Evolutionary conservation across 2,113 vertebrate species (phyloP), one percentile per base, ranked within the genome.

Genomic region (Tupaia chinensis): DNA sequence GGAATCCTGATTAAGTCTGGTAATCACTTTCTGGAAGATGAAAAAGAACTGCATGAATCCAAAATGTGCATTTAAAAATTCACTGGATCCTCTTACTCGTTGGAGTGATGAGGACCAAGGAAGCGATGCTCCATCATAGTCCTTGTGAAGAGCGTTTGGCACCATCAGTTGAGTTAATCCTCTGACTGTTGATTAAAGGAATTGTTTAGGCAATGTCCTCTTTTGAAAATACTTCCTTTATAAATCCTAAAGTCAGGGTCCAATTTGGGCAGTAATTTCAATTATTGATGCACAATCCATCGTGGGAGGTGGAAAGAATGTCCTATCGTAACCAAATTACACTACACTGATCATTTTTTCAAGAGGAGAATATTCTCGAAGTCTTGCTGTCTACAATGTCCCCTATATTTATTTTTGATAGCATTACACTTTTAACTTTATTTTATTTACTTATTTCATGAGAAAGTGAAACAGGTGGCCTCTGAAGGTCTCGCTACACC

Each of bases 1-100:
- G 93, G 96, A 98, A 97, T 96, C 92, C 81, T 98, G 91, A 96
- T 98, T 98, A 97, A 97, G 96, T 96, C 84, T 92, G 95, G 91
- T 96, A 95, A 97, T 98, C 97, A 95, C 97, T 98, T 98, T 97
- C 95, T 89, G 97, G 96, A 98, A 98, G 94, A 97, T 98, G 97
- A 98, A 98, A 98, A 98, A 96, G 91, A 95, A 96, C 84, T 95
- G 77, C 94, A 68, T 77, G 89, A 97, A 97, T 82, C 84, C 86
- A 97, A 97, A 97, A 96, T 96, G 83, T 97, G 92, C 84, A 94
- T 98, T 97, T 97, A 92, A 97, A 98, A 97, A 90, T 95, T 91
- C 92, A 92, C 96, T 9, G 66, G 89, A 86, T 95, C 88, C 77
- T 88, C 80, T 97, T 91, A 44, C 27, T 23, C 87, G 94, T 95